Evolutionary conservation across 2,888 invertebrate species (phyloP), one percentile per base, ranked within the genome.

Genomic region (Platycheirus albimanus): DNA sequence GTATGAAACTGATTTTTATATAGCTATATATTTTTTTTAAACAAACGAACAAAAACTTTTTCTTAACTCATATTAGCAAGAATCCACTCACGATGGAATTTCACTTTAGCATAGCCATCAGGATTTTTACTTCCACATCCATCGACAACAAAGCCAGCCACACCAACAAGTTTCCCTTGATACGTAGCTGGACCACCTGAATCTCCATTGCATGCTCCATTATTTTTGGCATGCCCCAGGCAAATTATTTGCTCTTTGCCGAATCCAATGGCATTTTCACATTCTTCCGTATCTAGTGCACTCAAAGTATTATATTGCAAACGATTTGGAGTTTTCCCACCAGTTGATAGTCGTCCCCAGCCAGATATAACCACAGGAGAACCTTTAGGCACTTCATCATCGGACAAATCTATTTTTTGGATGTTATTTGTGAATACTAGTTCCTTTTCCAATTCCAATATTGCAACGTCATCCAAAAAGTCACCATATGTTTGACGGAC

Each of bases 191-290:
- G 61, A 2, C 61, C 61, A 30, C 61, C 61, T 7, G 87, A 87
- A 81, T 91, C 90, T 1, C 89, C 90, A 19, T 87, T 86, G 51
- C 89, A 89, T 15, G 88, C 86, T 17, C 90, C 90, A 75, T 87
- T 85, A 5, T 87, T 85, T 17, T 78, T 86, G 11, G 56, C 69
- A 41, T 88, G 88, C 11, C 78, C 36, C 64, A 90, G 84, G 74
- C 90, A 90, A 15, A 89, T 56, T 0, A 86, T 77, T 0, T 88
- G 87, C 0, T 81, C 77, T n/a, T 88, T 88, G 11, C 89, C 89
- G 64, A 84, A 88, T 11, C 88, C 89, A 15, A 88, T 88, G 2
- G 69, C 49, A 0, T 75, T 66, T n/a, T 88, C 87, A 36, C 90
- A 90, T 1, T 63, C 63, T 0, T 84, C 41, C 0, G 72, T 61